Percentiles rank a stretch among this genome's conserved stretches.
Evolutionary conservation across 2,888 invertebrate genomes (phyloP).

Genomic region (Serripes groenlandicus): DNA sequence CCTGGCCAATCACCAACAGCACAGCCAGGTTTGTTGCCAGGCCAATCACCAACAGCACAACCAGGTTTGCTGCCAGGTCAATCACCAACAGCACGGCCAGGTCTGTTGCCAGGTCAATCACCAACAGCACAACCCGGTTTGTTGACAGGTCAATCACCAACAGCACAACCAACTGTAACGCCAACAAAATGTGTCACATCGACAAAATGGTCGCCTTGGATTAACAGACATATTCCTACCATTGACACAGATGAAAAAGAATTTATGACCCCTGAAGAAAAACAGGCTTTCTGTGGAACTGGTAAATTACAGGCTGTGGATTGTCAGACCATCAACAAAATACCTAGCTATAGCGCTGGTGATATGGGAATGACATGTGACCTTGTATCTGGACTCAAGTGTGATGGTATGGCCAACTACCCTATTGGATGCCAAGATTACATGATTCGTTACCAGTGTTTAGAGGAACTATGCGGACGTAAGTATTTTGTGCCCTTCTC

Average conservation of each 20-base stretch:
- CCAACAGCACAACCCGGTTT: conserved; percentile 28
- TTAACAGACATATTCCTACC: conserved; percentile 75
- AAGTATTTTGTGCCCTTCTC: no score
- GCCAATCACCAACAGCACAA: conserved; percentile 50
- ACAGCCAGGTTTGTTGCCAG: conserved; percentile 38
- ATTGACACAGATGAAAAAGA: conserved; percentile 74
- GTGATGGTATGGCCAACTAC: conserved; percentile 85
- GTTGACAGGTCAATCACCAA: conserved; percentile 41
- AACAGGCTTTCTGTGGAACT: conserved; percentile 73
- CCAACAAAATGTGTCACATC: conserved; percentile 43
- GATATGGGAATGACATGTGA: conserved; percentile 78
- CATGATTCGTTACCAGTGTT: conserved; percentile 82
- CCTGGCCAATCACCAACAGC: conserved; percentile 46
- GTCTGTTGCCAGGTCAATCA: conserved; percentile 36
- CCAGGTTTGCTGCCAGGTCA: conserved; percentile 47
- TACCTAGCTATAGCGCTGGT: conserved; percentile 74
- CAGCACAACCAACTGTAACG: conserved; percentile 37
- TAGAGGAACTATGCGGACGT: conserved; percentile 55
- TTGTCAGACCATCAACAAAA: conserved; percentile 75
- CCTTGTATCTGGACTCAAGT: conserved; percentile 91
- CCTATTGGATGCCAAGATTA: conserved; percentile 80
- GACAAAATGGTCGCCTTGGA: conserved; percentile 75
- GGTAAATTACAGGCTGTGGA: conserved; percentile 80
- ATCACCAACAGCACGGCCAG: conserved; percentile 46
- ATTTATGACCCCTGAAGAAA: conserved; percentile 63